A percentile compares a stretch with the other conserved stretches of the same genome.
These are phyloP conservation scores for Epinephelus lanceolatus DNA, from an alignment of 2,113 vertebrate genomes.

Conservation along the genomic window DNA sequence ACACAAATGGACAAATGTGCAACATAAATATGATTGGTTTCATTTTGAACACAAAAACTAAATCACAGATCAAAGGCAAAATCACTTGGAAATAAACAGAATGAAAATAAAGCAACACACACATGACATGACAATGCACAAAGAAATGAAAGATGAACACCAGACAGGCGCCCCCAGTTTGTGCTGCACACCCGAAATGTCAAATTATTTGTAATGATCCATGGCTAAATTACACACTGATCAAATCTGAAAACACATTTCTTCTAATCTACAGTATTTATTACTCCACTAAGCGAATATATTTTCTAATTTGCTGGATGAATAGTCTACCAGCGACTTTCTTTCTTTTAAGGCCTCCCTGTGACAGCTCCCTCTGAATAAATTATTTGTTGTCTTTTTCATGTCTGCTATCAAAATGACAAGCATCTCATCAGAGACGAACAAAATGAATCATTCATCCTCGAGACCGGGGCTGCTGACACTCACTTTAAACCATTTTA, in stretches of 20 bases:
- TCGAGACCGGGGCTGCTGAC: neutral
- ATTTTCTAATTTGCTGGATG: conserved; percentile 22
- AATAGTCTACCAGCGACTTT: neutral
- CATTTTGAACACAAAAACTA: neutral
- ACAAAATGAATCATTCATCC: conserved; percentile 34
- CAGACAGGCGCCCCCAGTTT: neutral
- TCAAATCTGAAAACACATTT: neutral
- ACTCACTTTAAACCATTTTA: conserved; percentile 23
- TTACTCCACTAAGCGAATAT: neutral
- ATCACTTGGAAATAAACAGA: neutral
- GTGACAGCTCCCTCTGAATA: conserved; percentile 21
- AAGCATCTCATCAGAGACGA: conserved; percentile 32
- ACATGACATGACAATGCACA: neutral
- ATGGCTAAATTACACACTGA: conserved; percentile 1
- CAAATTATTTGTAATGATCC: neutral
- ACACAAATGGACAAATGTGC: conserved; percentile 52
- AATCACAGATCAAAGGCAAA: conserved; percentile 7
- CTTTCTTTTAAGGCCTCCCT: neutral
- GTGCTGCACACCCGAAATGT: neutral
- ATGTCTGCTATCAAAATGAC: conserved; percentile 34
- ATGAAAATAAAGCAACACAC: neutral
- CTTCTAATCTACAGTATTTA: conserved; percentile 3
- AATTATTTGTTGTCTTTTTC: conserved; percentile 8
- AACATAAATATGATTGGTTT: conserved; percentile 13
- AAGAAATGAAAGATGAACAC: neutral